phyloP scores from a whole-genome alignment of 2,888 invertebrate genomes.

The Troides oblongomaculatus region DNA sequence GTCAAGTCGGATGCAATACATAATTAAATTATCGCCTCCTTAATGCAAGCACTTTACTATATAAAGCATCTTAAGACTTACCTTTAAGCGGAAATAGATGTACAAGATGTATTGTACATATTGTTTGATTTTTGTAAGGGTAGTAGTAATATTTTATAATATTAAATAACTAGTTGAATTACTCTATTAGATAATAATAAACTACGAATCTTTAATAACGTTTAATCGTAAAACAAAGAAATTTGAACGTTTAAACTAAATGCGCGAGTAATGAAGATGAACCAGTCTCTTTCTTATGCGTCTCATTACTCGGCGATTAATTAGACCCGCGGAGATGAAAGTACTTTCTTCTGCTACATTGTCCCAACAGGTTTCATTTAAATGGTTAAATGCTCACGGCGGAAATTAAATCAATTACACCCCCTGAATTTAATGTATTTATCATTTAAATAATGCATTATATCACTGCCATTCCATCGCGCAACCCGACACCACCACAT shows the following conservation, averaged over 20 bases:
- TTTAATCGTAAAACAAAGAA: background rate
- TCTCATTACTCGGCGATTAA: background rate
- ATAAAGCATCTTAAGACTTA: conserved; percentile 21
- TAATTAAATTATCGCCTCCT: conserved; percentile 64
- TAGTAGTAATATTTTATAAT: background rate
- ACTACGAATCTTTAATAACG: background rate
- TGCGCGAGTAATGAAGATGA: background rate
- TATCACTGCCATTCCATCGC: conserved; percentile 46
- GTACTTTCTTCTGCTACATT: conserved; percentile 5
- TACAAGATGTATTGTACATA: too few species aligned
- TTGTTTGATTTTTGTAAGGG: too few species aligned
- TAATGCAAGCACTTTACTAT: conserved; percentile 45
- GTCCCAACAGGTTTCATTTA: background rate
- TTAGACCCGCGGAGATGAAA: background rate
- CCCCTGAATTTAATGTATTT: conserved; percentile 35
- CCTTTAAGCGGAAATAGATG: conserved; percentile 19
- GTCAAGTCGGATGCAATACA: conserved; percentile 33
- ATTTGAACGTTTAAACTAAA: background rate
- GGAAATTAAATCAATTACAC: conserved; percentile 32
- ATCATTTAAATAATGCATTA: conserved; percentile 41
- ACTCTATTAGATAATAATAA: background rate
- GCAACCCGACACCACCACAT: conserved; percentile 55
- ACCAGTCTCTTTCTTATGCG: background rate
- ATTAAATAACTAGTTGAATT: background rate
- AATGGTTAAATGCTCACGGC: background rate